Percentiles rank a stretch among this genome's conserved stretches.
phyloP scores from a whole-genome alignment of 2,797 vertebrate genomes.

The Dermochelys coriacea region DNA sequence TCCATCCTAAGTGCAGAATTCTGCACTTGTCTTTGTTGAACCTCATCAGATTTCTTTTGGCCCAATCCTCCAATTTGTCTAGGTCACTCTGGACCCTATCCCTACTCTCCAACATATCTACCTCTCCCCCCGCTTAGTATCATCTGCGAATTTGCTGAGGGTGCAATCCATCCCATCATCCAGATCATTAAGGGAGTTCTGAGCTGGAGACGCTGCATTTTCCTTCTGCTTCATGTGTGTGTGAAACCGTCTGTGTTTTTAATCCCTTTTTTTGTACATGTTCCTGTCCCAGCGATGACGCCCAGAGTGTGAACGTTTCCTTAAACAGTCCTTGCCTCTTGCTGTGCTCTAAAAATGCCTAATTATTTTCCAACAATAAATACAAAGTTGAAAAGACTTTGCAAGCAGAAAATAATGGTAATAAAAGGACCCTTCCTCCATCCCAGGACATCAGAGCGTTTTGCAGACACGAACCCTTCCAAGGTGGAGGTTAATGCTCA shows the following conservation, averaged over 20 bases:
- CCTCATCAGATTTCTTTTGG: too few relatives aligned
- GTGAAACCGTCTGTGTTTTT: background rate
- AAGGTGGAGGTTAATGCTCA: background rate
- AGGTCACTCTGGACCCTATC: too few relatives aligned
- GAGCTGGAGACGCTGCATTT: background rate
- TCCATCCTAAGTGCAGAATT: too few relatives aligned
- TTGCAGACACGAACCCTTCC: background rate
- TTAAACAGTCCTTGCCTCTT: slow-evolving; percentile 32
- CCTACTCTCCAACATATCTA: too few relatives aligned
- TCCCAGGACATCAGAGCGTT: background rate
- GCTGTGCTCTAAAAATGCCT: slow-evolving; percentile 41
- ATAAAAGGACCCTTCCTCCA: background rate
- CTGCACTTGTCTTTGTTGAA: too few relatives aligned
- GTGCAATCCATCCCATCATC: too few relatives aligned
- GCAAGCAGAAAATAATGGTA: slow-evolving; percentile 52
- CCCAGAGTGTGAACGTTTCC: background rate
- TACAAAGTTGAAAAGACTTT: slow-evolving; percentile 59
- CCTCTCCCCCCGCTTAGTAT: too few relatives aligned
- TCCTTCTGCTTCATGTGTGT: background rate
- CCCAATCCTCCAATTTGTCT: too few relatives aligned
- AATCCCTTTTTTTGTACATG: background rate
- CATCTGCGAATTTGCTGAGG: too few relatives aligned
- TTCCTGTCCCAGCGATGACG: background rate
- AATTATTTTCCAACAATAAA: background rate
- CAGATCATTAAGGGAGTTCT: background rate